Evolutionary conservation across 1,140 invertebrate genomes (phyloP).

Genomic region (Procambarus clarkii): DNA sequence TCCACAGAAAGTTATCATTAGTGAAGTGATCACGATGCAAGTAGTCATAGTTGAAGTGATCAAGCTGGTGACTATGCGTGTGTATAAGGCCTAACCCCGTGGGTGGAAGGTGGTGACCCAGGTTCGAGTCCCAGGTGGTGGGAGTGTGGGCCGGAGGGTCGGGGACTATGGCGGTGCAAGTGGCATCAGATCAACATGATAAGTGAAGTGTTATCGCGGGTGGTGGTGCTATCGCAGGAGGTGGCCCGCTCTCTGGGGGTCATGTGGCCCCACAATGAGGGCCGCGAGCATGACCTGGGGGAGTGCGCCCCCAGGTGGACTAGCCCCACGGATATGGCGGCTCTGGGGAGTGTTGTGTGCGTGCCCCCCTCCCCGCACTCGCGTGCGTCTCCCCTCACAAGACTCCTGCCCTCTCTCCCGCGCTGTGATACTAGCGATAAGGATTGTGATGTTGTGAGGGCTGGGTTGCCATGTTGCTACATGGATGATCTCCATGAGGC

Average conservation of each 20-base stretch:
- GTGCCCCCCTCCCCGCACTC: conserved; percentile 52
- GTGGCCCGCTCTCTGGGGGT: conserved; percentile 60
- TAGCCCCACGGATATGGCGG: conserved; percentile 59
- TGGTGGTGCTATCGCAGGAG: conserved; percentile 51
- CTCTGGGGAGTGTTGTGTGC: conserved; percentile 56
- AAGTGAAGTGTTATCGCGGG: conserved; percentile 50
- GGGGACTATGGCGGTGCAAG: background rate
- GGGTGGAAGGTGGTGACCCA: no score
- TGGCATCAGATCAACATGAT: conserved; percentile 22
- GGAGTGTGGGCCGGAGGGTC: background rate
- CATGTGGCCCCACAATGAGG: conserved; percentile 54
- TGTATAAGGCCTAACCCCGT: no score
- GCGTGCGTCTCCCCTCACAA: background rate
- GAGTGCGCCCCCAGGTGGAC: conserved; percentile 61
- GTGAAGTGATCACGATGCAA: background rate
- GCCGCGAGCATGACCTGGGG: conserved; percentile 10
- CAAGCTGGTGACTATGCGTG: background rate
- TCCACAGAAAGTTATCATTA: background rate
- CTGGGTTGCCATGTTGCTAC: conserved; percentile 49
- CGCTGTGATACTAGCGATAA: background rate
- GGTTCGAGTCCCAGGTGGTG: no score
- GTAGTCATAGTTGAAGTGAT: background rate
- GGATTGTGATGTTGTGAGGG: conserved; percentile 55
- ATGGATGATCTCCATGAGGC: conserved; percentile 41
- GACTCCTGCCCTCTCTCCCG: background rate